These are phyloP conservation scores for Hylia prasina DNA, from an alignment of 2,113 vertebrate genomes.

Conservation along the genomic window DNA sequence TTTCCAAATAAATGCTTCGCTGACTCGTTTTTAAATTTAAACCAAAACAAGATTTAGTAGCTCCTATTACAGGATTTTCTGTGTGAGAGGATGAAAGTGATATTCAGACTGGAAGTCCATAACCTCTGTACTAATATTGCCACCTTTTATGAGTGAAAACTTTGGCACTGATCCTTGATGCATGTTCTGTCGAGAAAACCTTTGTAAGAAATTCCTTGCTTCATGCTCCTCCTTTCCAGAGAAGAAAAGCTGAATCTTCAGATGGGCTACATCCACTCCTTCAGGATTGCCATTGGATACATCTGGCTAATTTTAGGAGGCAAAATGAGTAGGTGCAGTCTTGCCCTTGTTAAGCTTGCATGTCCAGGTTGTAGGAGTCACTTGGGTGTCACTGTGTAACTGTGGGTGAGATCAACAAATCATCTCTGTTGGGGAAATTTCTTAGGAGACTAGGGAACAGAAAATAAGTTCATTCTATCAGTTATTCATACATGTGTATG, in stretches of 20 bases:
- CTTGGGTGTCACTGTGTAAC: background rate
- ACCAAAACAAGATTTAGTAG: background rate
- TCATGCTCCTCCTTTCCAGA: background rate
- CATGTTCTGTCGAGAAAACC: background rate
- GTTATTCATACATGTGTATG: accelerated
- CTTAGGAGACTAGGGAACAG: background rate
- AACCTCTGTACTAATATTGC: background rate
- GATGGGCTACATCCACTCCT: background rate
- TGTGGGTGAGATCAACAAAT: background rate
- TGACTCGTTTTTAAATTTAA: background rate
- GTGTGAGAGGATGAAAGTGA: background rate
- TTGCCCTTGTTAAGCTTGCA: background rate
- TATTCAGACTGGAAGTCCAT: background rate
- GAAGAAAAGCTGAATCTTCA: background rate
- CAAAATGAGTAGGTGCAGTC: background rate
- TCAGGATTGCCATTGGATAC: background rate
- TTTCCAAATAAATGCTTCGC: background rate
- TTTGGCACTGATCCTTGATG: background rate
- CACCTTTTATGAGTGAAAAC: background rate
- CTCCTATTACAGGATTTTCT: background rate
- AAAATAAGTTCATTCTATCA: background rate
- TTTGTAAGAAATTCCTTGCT: background rate
- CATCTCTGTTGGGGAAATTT: background rate
- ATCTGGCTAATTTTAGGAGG: background rate
- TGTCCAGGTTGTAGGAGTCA: background rate